These are phyloP conservation scores for Euzetes globulus DNA, from an alignment of 2,888 invertebrate genomes.

Conservation along the genomic window DNA sequence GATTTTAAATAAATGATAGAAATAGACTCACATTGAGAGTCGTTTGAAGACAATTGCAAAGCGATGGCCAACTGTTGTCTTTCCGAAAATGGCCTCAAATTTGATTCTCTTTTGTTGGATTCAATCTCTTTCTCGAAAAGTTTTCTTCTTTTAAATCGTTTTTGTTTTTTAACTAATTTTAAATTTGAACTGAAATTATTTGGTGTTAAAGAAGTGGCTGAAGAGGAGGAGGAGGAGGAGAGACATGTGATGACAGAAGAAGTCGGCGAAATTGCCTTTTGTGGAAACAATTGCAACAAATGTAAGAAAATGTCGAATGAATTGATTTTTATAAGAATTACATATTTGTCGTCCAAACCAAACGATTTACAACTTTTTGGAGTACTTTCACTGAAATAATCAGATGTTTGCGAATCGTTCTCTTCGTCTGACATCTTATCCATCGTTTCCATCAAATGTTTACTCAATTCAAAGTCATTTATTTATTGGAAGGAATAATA, in stretches of 20 bases:
- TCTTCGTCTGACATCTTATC: neutral
- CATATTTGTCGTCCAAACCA: slow-evolving; percentile 1
- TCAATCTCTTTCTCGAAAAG: neutral
- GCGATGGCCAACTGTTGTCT: slow-evolving; percentile 40
- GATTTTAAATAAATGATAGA: too few species aligned
- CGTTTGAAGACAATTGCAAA: slow-evolving; percentile 35
- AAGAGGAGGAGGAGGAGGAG: neutral
- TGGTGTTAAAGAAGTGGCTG: neutral
- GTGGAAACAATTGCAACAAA: too few species aligned
- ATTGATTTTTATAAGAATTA: neutral
- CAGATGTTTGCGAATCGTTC: neutral
- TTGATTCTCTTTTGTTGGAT: neutral
- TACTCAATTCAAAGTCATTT: neutral
- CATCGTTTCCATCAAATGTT: neutral
- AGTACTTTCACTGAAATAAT: slow-evolving; percentile 11
- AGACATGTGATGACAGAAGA: neutral
- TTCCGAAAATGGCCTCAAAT: slow-evolving; percentile 38
- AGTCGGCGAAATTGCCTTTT: slow-evolving; percentile 1
- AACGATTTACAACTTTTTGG: neutral
- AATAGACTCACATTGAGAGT: neutral
- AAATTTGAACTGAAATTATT: neutral
- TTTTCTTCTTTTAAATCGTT: neutral
- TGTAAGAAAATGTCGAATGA: neutral
- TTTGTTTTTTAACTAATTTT: neutral
- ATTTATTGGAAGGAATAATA: neutral